phyloP scores from a whole-genome alignment of 2,113 vertebrate species.

The Actinemys pallida region DNA sequence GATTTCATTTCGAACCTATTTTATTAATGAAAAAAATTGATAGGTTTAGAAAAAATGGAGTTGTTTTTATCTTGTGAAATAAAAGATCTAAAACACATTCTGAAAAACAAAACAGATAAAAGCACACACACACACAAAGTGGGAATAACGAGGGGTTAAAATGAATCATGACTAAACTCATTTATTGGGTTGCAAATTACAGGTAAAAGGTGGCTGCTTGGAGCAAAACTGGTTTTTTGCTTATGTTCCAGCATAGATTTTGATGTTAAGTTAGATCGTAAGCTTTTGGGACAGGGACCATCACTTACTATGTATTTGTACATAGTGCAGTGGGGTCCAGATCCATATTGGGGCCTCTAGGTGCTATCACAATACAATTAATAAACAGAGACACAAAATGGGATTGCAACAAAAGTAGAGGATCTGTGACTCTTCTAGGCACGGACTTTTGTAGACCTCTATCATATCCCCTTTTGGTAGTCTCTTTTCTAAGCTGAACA shows the following conservation, averaged over 20 bases:
- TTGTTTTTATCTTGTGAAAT: background rate
- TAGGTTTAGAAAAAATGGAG: background rate
- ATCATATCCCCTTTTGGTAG: too few species aligned
- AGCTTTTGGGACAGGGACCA: background rate
- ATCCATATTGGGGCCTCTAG: background rate
- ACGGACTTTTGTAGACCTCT: background rate
- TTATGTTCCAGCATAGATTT: background rate
- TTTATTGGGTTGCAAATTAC: background rate
- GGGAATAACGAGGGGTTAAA: background rate
- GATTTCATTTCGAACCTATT: background rate
- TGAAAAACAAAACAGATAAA: background rate
- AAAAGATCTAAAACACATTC: background rate
- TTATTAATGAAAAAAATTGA: background rate
- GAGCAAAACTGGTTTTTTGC: background rate
- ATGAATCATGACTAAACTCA: background rate
- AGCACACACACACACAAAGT: background rate
- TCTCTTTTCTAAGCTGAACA: too few species aligned
- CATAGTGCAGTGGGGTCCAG: background rate
- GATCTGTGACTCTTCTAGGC: background rate
- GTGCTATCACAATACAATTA: background rate
- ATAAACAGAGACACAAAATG: background rate
- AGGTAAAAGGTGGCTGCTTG: background rate
- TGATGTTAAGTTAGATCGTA: background rate
- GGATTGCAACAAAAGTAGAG: background rate
- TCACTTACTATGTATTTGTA: background rate